Evolutionary conservation across 2,797 vertebrate genomes (phyloP).

Genomic region (Sylvia borin): DNA sequence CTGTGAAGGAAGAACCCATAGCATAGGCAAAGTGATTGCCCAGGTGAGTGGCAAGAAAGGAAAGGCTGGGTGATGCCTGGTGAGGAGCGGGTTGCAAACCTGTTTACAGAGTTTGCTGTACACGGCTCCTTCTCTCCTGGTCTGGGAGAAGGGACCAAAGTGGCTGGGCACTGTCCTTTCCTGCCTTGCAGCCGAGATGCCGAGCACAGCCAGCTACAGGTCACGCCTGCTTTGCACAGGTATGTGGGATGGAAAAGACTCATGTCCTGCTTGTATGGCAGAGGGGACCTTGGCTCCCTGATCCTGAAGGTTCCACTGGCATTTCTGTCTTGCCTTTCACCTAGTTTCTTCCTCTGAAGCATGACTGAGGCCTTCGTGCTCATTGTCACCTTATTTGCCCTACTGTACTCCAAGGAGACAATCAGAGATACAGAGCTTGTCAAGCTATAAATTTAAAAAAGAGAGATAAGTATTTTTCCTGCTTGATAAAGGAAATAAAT

Average conservation of each 20-base stretch:
- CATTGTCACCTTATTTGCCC: background rate
- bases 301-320: background rate
- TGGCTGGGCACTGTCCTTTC: accelerated
- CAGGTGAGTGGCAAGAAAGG: background rate
- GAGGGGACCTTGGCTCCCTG: background rate
- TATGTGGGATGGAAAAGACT: accelerated
- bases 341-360: background rate
- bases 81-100: background rate
- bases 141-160: background rate
- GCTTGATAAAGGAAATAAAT: conserved; percentile 22
- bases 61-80: background rate
- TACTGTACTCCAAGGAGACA: background rate
- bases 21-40: background rate
- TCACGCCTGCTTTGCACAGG: accelerated
- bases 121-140: background rate
- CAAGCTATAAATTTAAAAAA: background rate
- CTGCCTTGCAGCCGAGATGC: background rate
- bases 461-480: conserved; percentile 8
- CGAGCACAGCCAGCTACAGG: accelerated
- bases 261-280: accelerated
- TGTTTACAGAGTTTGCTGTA: background rate
- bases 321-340: background rate
- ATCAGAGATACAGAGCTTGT: background rate
- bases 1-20: background rate
- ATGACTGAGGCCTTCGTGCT: background rate